Evolutionary conservation across 2,113 vertebrate species (phyloP).

Genomic region (Helogale parvula): DNA sequence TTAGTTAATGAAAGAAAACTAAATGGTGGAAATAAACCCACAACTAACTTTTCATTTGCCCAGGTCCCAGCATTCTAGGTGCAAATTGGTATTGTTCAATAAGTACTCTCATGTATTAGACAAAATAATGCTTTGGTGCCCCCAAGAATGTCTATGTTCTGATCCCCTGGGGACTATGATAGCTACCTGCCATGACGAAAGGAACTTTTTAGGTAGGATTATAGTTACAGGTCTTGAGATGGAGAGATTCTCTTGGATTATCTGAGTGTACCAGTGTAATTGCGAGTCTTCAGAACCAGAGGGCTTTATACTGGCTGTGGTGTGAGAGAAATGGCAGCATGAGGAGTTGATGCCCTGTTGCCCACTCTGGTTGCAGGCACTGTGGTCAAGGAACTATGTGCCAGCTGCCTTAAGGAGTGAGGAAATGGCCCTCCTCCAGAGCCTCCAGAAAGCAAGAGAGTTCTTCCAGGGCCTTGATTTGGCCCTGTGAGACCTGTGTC

Average conservation of each 20-base stretch:
- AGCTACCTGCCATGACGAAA: neutral
- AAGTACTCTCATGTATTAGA: neutral
- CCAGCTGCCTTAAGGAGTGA: too few species aligned
- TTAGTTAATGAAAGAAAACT: neutral
- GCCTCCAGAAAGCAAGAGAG: neutral
- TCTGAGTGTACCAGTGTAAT: neutral
- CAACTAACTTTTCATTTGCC: neutral
- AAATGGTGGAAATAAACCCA: neutral
- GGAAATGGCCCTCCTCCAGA: neutral
- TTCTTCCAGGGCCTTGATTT: neutral
- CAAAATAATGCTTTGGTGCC: neutral
- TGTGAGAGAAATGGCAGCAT: neutral
- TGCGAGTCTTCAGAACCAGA: neutral
- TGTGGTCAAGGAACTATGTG: neutral
- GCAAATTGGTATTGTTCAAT: neutral
- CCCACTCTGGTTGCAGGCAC: neutral
- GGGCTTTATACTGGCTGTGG: neutral
- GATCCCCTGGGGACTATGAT: neutral
- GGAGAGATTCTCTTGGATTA: neutral
- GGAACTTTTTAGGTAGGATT: neutral
- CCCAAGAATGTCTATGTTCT: fast-evolving
- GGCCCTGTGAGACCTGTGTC: neutral
- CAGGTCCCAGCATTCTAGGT: neutral
- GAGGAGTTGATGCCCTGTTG: neutral
- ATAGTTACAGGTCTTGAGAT: neutral